These are phyloP conservation scores for Amphipyra tragopoginis DNA, from an alignment of 2,888 invertebrate species.

Conservation along the genomic window DNA sequence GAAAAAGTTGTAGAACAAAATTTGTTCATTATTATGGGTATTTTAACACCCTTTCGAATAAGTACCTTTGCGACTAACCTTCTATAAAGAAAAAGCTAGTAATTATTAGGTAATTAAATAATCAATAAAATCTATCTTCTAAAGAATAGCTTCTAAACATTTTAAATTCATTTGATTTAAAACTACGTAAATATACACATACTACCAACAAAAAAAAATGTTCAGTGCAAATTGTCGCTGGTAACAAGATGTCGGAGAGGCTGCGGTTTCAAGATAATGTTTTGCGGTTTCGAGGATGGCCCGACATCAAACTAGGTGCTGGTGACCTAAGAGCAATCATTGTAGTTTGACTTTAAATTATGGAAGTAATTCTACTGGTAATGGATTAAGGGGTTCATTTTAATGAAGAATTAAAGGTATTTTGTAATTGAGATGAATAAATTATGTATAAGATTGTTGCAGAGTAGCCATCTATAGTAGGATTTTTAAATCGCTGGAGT, in stretches of 20 bases:
- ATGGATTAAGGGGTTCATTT: slow-evolving; percentile 7
- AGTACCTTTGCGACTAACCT: no score
- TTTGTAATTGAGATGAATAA: not conserved
- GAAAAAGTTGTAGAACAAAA: no score
- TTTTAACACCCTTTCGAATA: no score
- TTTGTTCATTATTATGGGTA: no score
- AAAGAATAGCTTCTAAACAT: no score
- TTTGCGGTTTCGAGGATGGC: slow-evolving; percentile 65
- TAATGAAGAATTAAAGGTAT: slow-evolving; percentile 8
- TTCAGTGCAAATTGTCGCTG: slow-evolving; percentile 74
- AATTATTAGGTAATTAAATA: no score
- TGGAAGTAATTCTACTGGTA: slow-evolving; percentile 34
- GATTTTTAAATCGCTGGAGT: no score
- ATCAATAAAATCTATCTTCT: no score
- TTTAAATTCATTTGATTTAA: not conserved
- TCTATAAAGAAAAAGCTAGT: no score
- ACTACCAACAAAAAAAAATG: slow-evolving; percentile 64
- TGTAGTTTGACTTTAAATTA: slow-evolving; percentile 55
- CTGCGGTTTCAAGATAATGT: slow-evolving; percentile 75
- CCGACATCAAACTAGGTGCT: slow-evolving; percentile 69
- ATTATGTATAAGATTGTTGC: no score
- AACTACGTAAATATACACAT: slow-evolving; percentile 26
- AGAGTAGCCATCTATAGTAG: no score
- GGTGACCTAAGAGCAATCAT: slow-evolving; percentile 57
- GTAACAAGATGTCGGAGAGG: slow-evolving; percentile 75